Percentiles rank a stretch among this genome's conserved stretches.
Conservation (phyloP, 1,140 invertebrate genomes). For the Philaenus spumarius region DNA sequence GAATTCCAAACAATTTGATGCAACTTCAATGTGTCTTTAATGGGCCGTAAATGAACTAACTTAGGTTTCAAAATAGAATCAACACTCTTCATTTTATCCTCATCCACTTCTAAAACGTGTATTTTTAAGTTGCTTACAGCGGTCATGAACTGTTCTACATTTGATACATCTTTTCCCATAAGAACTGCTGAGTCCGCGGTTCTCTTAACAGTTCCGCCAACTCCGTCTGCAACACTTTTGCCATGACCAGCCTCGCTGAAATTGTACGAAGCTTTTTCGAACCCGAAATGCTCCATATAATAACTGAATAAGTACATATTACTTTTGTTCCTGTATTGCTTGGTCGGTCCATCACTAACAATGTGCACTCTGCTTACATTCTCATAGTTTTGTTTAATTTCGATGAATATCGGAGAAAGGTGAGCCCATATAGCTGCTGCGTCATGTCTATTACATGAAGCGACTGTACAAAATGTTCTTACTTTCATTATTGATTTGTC, state of each 20-base stretch:
- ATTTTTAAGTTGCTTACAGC: background rate
- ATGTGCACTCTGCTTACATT: slow-evolving; percentile 1
- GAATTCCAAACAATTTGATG: background rate
- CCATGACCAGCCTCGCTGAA: slow-evolving; percentile 26
- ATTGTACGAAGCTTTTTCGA: background rate
- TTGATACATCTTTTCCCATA: slow-evolving; percentile 20
- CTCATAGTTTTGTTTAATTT: background rate
- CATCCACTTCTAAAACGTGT: background rate
- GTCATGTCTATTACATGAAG: background rate
- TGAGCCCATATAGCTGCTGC: slow-evolving; percentile 3
- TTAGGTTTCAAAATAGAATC: background rate
- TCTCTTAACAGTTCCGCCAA: no score
- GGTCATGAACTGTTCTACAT: background rate
- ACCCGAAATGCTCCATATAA: background rate
- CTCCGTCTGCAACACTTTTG: no score
- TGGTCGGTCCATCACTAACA: no score
- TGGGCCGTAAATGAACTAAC: background rate
- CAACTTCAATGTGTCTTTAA: slow-evolving; percentile 1
- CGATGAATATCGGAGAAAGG: background rate
- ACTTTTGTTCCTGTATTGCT: slow-evolving; percentile 8
- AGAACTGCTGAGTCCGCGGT: slow-evolving; percentile 20
- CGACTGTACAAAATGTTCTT: background rate
- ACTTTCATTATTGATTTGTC: background rate
- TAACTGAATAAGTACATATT: background rate
- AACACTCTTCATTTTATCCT: background rate